phyloP scores from a whole-genome alignment of 1,140 invertebrate species.

The Parasteatoda tepidariorum region DNA sequence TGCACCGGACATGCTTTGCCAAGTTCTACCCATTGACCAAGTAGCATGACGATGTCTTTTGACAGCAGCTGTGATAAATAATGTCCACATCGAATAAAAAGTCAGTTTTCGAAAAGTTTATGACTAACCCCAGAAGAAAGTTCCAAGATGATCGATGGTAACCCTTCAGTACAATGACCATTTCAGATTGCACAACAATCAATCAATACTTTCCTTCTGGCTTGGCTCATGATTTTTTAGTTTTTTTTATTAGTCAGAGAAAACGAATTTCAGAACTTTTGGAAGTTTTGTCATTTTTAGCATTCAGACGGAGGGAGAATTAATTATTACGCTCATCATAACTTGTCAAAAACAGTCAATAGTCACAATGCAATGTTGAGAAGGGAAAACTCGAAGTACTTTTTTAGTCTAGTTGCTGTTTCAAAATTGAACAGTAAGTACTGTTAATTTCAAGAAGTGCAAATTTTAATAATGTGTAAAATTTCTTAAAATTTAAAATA shows the following conservation, averaged over 20 bases:
- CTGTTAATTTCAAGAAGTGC: no score
- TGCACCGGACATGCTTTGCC: not conserved
- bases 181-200: conserved; percentile 35
- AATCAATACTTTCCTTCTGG: conserved; percentile 20
- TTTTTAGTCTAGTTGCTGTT: no score
- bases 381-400: no score
- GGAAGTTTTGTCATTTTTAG: not conserved
- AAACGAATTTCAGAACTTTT: not conserved
- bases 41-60: conserved; percentile 21
- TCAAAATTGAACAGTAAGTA: no score
- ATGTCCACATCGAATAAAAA: conserved; percentile 51
- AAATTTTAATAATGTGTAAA: no score
- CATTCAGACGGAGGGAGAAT: no score
- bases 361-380: not conserved
- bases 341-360: not conserved
- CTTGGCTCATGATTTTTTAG: not conserved
- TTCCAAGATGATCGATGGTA: conserved; percentile 39
- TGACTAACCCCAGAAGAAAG: conserved; percentile 24
- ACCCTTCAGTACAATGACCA: conserved; percentile 42
- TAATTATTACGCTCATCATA: conserved; percentile 1
- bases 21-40: not conserved
- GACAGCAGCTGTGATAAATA: conserved; percentile 40
- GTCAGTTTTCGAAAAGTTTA: conserved; percentile 33
- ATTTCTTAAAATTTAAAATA: no score
- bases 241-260: not conserved